phyloP scores from a whole-genome alignment of 2,888 invertebrate species.

The Seladonia tumulorum region DNA sequence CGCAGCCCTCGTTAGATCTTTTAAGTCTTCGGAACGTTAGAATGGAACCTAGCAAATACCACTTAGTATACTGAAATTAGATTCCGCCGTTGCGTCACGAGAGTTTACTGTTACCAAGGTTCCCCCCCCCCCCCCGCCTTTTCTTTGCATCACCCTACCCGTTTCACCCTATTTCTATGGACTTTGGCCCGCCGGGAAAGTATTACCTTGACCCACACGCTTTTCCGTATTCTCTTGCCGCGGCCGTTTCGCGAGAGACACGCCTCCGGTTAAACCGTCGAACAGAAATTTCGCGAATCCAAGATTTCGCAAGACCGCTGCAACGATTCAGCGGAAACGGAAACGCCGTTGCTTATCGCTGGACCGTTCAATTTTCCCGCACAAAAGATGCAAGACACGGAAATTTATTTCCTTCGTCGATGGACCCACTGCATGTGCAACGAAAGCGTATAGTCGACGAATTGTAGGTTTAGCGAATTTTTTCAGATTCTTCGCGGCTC shows the following conservation, averaged over 20 bases:
- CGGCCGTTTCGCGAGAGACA: constrained; percentile 1
- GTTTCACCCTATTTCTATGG: constrained; percentile 37
- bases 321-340: neutral
- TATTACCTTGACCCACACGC: constrained; percentile 47
- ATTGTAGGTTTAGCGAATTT: neutral
- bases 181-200: constrained; percentile 32
- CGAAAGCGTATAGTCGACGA: neutral
- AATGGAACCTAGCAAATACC: constrained; percentile 35
- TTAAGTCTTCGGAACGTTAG: constrained; percentile 40
- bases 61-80: constrained; percentile 59
- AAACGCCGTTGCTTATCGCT: neutral
- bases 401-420: neutral
- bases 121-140: constrained; percentile 31
- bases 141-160: constrained; percentile 32
- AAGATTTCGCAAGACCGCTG: neutral
- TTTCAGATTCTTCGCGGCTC: neutral
- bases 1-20: constrained; percentile 15
- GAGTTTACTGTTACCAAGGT: constrained; percentile 47
- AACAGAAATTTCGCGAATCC: constrained; percentile 33
- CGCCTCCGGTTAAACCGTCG: constrained; percentile 30
- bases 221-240: neutral
- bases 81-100: constrained; percentile 45
- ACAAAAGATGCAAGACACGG: neutral
- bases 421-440: neutral
- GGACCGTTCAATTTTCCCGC: neutral